These are phyloP conservation scores for Coenonympha glycerion DNA, from an alignment of 2,888 invertebrate genomes.

Conservation along the genomic window DNA sequence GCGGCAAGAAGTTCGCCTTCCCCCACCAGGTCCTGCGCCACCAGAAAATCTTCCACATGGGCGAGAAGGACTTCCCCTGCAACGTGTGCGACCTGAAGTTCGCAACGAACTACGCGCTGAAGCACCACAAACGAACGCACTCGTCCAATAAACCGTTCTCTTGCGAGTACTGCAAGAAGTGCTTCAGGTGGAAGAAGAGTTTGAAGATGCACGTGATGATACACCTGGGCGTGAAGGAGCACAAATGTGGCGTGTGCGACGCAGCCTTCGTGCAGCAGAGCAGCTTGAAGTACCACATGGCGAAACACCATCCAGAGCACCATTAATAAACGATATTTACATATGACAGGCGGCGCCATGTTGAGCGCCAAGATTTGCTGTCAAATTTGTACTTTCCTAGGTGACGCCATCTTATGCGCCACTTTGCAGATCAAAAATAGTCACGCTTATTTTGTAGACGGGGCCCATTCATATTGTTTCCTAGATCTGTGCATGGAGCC, in stretches of 20 bases:
- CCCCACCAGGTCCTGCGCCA: conserved; percentile 38
- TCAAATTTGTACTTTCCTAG: too few relatives aligned
- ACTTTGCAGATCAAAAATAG: too few relatives aligned
- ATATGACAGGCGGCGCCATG: too few relatives aligned
- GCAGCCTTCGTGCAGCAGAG: conserved; percentile 42
- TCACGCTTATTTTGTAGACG: too few relatives aligned
- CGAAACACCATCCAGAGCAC: conserved; percentile 31
- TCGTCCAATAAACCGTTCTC: conserved; percentile 33
- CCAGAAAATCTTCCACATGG: conserved; percentile 44
- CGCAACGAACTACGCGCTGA: conserved; percentile 24
- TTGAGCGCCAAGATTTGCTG: too few relatives aligned
- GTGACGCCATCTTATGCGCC: too few relatives aligned
- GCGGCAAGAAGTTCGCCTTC: conserved; percentile 45
- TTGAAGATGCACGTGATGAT: conserved; percentile 36
- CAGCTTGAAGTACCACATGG: conserved; percentile 37
- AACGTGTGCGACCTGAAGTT: conserved; percentile 35
- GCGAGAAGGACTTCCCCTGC: conserved; percentile 38
- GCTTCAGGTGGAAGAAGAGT: conserved; percentile 38
- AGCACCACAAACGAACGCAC: conserved; percentile 28
- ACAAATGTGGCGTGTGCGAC: conserved; percentile 39
- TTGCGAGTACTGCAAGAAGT: conserved; percentile 43
- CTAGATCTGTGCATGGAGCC: too few relatives aligned
- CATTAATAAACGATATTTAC: background rate
- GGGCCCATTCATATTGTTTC: too few relatives aligned
- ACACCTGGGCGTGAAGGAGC: conserved; percentile 39